These are phyloP conservation scores for Limnodromus scolopaceus DNA, from an alignment of 2,797 vertebrate species.

Conservation along the genomic window DNA sequence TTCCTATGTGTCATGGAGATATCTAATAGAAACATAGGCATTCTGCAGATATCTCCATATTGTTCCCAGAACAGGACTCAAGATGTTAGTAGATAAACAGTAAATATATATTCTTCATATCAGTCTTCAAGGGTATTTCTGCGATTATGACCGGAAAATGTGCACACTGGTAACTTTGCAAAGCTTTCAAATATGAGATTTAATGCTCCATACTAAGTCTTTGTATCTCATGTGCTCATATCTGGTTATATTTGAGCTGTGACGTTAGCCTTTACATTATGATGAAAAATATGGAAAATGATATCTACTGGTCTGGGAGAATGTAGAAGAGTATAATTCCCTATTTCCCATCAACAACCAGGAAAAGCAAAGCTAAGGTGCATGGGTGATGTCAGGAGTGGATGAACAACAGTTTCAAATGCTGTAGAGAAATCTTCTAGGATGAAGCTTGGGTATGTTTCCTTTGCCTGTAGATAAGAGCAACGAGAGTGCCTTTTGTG, in stretches of 20 bases:
- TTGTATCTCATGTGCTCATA: neutral
- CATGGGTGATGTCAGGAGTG: rapidly evolving
- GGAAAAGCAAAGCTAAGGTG: neutral
- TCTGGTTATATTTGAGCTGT: neutral
- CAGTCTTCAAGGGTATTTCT: neutral
- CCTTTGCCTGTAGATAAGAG: neutral
- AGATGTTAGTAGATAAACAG: neutral
- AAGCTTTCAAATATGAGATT: neutral
- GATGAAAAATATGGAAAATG: neutral
- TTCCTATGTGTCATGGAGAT: neutral
- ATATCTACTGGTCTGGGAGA: neutral
- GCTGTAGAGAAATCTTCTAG: neutral
- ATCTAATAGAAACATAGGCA: neutral
- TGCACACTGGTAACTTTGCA: neutral
- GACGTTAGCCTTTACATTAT: neutral
- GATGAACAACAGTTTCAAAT: neutral
- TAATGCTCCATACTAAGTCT: neutral
- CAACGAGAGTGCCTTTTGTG: neutral
- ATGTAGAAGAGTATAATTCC: neutral
- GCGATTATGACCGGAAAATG: neutral
- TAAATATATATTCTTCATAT: neutral
- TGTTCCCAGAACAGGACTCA: rapidly evolving
- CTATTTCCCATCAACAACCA: neutral
- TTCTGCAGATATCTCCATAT: neutral
- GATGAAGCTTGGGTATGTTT: neutral